Evolutionary conservation across 2,113 vertebrate genomes (phyloP), one percentile per base, ranked within the genome.

Genomic region (Sardina pilchardus): DNA sequence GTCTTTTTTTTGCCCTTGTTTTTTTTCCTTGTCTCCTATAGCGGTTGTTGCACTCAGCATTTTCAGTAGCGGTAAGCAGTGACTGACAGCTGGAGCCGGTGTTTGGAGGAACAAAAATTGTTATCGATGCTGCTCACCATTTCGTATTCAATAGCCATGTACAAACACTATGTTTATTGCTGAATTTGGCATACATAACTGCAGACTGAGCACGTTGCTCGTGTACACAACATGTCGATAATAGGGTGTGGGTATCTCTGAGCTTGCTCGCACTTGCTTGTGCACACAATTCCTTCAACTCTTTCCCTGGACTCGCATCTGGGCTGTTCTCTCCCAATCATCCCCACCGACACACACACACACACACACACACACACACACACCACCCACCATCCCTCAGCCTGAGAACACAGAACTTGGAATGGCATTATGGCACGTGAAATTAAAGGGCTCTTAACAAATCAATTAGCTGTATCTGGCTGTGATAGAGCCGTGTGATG

Each of bases 401-500:
- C 26, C 71, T 4, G 71, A 36, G 10, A 34, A 78, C 30, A 34
- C 26, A 14, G 71, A 34, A 78, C 14, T 14, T 36, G 14, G 71
- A 78, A 5, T 36, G 71, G 30, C 71, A 34, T 36, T 59, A 87
- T 85, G 53, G 30, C 85, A 84, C 10, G 30, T 88, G 87, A 82
- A 83, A 89, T 83, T 1, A 71, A 88, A 88, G 45, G 44, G 89
- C 85, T 91, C 89, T 92, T 90, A 91, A 92, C 86, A 90, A 92
- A 92, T 94, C 91, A 94, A 93, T 94, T 93, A 93, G 87, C 80
- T 36, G 82, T 83, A 86, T 91, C 89, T 91, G 80, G 48, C 53
- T 88, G 87, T 93, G 91, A 92, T 92, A 86, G 63, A 86, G 56
- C 81, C 85, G 85, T 87, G 12, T 89, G 88, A 88, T 85, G 56